These are phyloP conservation scores for Chloroceryle aenea DNA, from an alignment of 2,113 vertebrate species.

Conservation along the genomic window DNA sequence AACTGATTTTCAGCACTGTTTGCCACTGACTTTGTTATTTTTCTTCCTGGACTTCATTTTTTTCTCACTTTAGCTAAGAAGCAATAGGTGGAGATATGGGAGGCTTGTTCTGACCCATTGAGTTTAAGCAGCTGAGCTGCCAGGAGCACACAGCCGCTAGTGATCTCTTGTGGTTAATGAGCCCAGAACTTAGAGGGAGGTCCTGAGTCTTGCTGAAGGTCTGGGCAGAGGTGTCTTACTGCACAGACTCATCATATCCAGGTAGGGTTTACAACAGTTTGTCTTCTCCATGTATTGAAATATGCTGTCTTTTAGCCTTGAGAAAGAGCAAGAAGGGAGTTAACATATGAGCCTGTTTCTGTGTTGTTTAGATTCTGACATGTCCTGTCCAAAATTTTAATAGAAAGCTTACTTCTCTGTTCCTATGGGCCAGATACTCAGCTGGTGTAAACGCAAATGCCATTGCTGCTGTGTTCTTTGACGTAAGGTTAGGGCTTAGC, in stretches of 20 bases:
- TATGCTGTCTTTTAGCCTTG: neutral
- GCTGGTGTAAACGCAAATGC: conserved; percentile 48
- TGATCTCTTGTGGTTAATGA: neutral
- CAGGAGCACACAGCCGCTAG: neutral
- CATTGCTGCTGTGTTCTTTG: conserved; percentile 26
- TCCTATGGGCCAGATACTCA: conserved; percentile 47
- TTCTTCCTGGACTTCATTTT: neutral
- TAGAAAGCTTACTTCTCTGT: conserved; percentile 36
- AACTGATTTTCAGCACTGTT: neutral
- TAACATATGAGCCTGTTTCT: neutral
- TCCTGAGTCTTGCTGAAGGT: neutral
- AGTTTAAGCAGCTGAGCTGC: neutral
- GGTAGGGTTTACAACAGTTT: neutral
- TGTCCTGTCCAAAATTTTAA: conserved; percentile 30
- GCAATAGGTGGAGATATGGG: neutral
- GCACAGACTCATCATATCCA: neutral
- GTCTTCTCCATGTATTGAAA: neutral
- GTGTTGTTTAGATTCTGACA: conserved; percentile 24
- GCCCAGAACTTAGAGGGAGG: too few relatives aligned
- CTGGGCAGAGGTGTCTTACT: neutral
- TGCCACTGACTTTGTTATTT: neutral
- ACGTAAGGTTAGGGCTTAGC: conserved; percentile 49
- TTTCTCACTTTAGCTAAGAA: neutral
- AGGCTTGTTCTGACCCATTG: neutral
- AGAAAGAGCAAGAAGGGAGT: neutral